A percentile compares a stretch with the other conserved stretches of the same genome.
These are phyloP conservation scores for Pentamera pediparva DNA, from an alignment of 53 echinoderm and acorn worm species.

Conservation along the genomic window DNA sequence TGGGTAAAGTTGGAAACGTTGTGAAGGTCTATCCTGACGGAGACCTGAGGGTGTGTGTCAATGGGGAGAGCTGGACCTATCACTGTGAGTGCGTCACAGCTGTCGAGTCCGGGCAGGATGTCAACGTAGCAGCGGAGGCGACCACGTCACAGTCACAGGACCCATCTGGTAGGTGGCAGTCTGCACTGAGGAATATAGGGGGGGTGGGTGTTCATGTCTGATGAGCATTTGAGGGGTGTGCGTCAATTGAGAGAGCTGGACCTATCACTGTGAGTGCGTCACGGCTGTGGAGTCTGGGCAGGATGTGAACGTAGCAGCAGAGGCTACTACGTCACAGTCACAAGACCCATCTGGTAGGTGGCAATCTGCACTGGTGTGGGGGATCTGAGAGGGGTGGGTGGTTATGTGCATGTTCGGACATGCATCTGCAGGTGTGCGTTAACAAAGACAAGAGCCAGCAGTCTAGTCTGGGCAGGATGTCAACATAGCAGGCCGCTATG, in stretches of 20 bases:
- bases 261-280: slow-evolving; percentile 74
- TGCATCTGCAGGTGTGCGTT: too few species aligned
- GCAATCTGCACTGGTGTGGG: too few species aligned
- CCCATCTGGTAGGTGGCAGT: slow-evolving; percentile 57
- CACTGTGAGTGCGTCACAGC: slow-evolving; percentile 70
- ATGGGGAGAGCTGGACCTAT: slow-evolving; percentile 77
- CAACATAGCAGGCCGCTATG: too few species aligned
- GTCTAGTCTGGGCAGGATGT: too few species aligned
- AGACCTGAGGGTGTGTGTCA: slow-evolving; percentile 72
- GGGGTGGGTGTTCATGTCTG: too few species aligned
- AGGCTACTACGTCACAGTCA: slow-evolving; percentile 46
- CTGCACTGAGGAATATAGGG: too few species aligned
- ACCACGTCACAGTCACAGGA: slow-evolving; percentile 54
- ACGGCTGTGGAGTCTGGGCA: slow-evolving; percentile 50
- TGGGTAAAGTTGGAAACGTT: slow-evolving; percentile 77
- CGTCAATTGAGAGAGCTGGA: slow-evolving; percentile 73
- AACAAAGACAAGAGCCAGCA: too few species aligned
- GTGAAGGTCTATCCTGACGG: slow-evolving; percentile 87
- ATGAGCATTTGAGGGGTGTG: too few species aligned
- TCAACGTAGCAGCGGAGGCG: slow-evolving; percentile 72
- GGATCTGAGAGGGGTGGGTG: too few species aligned
- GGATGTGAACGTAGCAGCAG: slow-evolving; percentile 75
- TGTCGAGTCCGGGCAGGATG: slow-evolving; percentile 57
- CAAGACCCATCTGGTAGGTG: slow-evolving; percentile 67
- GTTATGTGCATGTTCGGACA: too few species aligned